A percentile compares a stretch with the other conserved stretches of the same genome.
Evolutionary conservation across 2,797 vertebrate genomes (phyloP).

Genomic region (Allobates femoralis): DNA sequence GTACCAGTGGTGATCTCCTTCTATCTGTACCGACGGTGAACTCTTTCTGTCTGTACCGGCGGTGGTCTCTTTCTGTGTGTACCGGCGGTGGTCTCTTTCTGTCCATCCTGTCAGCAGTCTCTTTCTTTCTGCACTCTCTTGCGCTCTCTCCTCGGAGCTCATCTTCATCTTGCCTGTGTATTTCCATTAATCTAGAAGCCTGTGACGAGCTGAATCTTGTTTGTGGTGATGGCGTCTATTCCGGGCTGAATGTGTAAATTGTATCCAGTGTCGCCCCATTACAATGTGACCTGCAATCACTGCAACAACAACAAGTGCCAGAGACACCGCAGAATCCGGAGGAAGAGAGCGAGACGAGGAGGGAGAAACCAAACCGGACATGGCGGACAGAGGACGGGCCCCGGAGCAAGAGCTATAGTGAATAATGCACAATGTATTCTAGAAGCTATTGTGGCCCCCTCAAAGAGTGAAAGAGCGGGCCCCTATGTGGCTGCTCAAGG

Average conservation of each 20-base stretch:
- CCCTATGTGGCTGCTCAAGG: no score
- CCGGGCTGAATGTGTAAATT: conserved; percentile 55
- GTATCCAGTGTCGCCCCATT: conserved; percentile 33
- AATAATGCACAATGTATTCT: no score
- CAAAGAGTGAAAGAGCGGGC: no score
- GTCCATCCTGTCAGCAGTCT: background rate
- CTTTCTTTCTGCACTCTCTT: background rate
- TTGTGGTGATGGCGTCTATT: conserved; percentile 35
- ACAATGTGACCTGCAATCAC: conserved; percentile 36
- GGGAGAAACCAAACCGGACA: background rate
- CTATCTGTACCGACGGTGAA: background rate
- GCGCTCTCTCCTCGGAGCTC: background rate
- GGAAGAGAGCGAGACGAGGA: background rate
- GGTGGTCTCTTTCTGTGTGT: background rate
- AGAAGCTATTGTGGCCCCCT: no score
- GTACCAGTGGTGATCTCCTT: background rate
- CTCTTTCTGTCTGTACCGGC: background rate
- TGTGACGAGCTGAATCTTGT: conserved; percentile 43
- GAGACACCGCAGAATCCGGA: background rate
- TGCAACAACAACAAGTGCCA: background rate
- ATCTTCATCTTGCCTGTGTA: background rate
- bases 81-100: background rate
- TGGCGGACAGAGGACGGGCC: no score
- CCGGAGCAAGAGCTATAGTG: no score
- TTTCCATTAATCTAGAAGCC: conserved; percentile 38